Conservation (phyloP, 1,140 invertebrate genomes). For the Sitophilus oryzae region DNA sequence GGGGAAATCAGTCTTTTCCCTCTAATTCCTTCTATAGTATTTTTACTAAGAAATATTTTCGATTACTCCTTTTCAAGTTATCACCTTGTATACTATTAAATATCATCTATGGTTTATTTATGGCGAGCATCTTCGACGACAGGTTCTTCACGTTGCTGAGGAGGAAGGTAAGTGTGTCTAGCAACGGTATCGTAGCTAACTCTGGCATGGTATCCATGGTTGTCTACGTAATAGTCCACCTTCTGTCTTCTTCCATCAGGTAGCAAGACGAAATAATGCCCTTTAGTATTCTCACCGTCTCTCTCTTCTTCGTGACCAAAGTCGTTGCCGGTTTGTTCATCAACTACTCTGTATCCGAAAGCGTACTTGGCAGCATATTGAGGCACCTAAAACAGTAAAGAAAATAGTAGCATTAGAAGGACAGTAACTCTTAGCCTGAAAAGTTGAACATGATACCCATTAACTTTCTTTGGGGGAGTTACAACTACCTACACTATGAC, state of each 20-base stretch:
- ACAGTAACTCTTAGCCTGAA: not conserved
- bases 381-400: conserved; percentile 50
- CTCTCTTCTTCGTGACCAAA: conserved; percentile 66
- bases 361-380: conserved; percentile 64
- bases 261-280: conserved; percentile 69
- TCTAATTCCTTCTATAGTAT: not conserved
- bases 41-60: not conserved
- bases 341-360: conserved; percentile 67
- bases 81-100: too few species aligned
- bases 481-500: not conserved
- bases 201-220: conserved; percentile 67
- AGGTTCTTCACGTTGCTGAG: too few species aligned
- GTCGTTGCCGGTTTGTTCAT: conserved; percentile 61
- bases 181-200: conserved; percentile 56
- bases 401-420: not conserved
- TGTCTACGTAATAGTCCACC: conserved; percentile 71
- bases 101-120: too few species aligned
- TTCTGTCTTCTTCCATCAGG: conserved; percentile 71
- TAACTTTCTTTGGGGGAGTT: not conserved
- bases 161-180: conserved; percentile 16
- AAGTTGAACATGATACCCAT: not conserved
- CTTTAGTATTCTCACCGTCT: conserved; percentile 58
- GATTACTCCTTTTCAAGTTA: too few species aligned
- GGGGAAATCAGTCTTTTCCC: too few species aligned
- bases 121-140: too few species aligned